Conservation (phyloP, 2,113 vertebrate genomes). For the Rhagologus leucostigma region DNA sequence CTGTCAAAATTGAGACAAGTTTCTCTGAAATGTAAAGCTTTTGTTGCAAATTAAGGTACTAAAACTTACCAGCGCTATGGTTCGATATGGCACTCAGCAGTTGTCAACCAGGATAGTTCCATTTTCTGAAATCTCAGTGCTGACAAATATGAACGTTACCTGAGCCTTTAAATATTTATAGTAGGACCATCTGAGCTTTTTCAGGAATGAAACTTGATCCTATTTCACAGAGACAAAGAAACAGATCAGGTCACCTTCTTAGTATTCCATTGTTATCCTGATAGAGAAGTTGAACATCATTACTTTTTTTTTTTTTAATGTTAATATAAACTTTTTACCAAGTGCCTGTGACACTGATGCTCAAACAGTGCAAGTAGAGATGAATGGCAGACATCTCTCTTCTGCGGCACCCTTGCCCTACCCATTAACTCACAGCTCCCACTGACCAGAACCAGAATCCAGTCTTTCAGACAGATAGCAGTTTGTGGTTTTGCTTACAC, state of each 20-base stretch:
- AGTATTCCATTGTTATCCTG: neutral
- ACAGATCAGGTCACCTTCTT: neutral
- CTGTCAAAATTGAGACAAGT: neutral
- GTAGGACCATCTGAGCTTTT: neutral
- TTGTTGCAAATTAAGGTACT: neutral
- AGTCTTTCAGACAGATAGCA: neutral
- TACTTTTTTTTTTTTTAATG: neutral
- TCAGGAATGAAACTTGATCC: neutral
- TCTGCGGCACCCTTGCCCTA: neutral
- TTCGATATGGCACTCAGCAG: neutral
- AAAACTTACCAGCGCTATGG: neutral
- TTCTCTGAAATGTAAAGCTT: neutral
- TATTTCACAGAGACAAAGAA: neutral
- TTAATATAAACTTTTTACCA: neutral
- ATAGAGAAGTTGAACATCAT: neutral
- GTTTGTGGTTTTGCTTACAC: accelerated
- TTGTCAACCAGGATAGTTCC: neutral
- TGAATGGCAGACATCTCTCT: neutral
- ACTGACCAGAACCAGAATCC: neutral
- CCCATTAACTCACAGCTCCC: neutral
- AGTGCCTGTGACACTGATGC: neutral
- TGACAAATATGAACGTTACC: neutral
- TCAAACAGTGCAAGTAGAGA: neutral
- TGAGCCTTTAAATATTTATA: neutral
- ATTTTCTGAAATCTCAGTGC: neutral